Evolutionary conservation across 2,888 invertebrate species (phyloP).

Genomic region (Orchesella flavescens): DNA sequence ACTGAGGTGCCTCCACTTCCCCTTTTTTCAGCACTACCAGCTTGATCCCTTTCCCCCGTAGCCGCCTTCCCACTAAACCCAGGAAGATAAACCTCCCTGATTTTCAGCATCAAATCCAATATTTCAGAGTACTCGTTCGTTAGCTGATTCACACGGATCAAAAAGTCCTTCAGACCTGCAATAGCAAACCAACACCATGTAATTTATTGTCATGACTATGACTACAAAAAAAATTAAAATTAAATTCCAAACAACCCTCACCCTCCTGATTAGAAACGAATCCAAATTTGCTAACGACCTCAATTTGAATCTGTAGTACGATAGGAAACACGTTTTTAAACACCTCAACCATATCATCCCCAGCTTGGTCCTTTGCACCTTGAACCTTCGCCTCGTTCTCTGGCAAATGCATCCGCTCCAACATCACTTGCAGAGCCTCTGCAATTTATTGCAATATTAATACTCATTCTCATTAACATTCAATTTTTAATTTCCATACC

Average conservation of each 20-base stretch:
- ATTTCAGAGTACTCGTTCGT: conserved; percentile 37
- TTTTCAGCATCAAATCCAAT: conserved; percentile 27
- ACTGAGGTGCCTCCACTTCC: too few relatives aligned
- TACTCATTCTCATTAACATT: too few relatives aligned
- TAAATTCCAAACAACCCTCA: background rate
- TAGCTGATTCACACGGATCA: conserved; percentile 41
- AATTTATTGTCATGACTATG: too few relatives aligned
- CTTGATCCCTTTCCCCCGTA: too few relatives aligned
- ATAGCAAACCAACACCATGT: background rate
- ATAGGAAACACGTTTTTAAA: conserved; percentile 57
- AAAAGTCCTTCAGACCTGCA: conserved; percentile 53
- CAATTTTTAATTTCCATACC: conserved; percentile 30
- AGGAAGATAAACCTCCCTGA: conserved; percentile 46
- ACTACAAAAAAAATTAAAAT: background rate
- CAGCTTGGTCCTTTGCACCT: conserved; percentile 55
- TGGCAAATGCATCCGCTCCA: conserved; percentile 26
- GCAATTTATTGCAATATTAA: background rate
- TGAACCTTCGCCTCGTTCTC: conserved; percentile 41
- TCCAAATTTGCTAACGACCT: conserved; percentile 39
- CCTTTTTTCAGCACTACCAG: too few relatives aligned
- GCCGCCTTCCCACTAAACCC: conserved; percentile 12
- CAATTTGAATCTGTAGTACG: conserved; percentile 56
- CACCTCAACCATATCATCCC: conserved; percentile 62
- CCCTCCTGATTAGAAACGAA: conserved; percentile 33
- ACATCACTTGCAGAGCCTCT: conserved; percentile 45